phyloP scores from a whole-genome alignment of 2,888 invertebrate species.

The Drosophila heteroneura region DNA sequence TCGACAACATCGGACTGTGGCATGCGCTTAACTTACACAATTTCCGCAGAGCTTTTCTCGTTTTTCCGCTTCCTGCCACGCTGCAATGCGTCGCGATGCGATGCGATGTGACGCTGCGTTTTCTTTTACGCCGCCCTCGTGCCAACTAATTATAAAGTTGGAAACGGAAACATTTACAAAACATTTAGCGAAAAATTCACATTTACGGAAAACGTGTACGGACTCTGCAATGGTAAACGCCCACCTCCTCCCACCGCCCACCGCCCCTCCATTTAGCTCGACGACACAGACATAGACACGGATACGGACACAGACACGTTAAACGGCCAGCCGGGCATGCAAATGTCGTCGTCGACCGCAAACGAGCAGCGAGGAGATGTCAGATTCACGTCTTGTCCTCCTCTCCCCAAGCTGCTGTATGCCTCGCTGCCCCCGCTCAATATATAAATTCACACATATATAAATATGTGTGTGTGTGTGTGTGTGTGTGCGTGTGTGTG shows the following conservation, averaged over 20 bases:
- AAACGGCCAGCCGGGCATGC: constrained; percentile 70
- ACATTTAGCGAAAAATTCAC: constrained; percentile 81
- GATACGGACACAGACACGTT: constrained; percentile 44
- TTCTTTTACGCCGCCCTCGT: constrained; percentile 50
- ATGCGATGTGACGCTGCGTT: constrained; percentile 31
- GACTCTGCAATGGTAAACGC: constrained; percentile 62
- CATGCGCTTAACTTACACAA: constrained; percentile 63
- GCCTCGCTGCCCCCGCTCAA: not conserved
- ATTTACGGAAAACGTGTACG: constrained; percentile 76
- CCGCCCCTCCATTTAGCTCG: not conserved
- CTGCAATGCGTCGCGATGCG: constrained; percentile 10
- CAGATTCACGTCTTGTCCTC: constrained; percentile 35
- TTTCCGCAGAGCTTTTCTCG: constrained; percentile 61
- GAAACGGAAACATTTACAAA: constrained; percentile 80
- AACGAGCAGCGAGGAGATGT: constrained; percentile 58
- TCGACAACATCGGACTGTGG: constrained; percentile 10
- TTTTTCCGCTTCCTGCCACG: constrained; percentile 53
- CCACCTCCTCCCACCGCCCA: not conserved
- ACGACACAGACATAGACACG: constrained; percentile 16
- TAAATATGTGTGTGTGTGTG: not conserved
- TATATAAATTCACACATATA: constrained; percentile 7
- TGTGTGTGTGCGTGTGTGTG: constrained; percentile 7
- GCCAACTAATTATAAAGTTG: constrained; percentile 80
- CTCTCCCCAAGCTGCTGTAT: not conserved
- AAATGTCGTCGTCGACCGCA: constrained; percentile 66